These are phyloP conservation scores for Linnaemya tessellans DNA, from an alignment of 2,888 invertebrate genomes.

Conservation along the genomic window DNA sequence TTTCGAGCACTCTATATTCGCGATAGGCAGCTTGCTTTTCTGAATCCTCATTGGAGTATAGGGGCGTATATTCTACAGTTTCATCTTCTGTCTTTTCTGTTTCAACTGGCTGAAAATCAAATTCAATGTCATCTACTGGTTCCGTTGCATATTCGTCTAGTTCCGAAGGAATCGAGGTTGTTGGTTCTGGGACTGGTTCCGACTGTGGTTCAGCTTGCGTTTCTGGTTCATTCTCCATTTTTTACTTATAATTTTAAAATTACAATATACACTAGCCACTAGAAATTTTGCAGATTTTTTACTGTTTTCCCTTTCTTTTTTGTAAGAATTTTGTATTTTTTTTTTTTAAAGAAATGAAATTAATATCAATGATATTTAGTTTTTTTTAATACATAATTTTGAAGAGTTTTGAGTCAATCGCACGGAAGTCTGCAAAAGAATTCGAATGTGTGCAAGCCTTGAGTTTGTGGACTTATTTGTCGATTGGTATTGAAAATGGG, in stretches of 20 bases:
- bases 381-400: background rate
- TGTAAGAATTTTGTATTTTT: background rate
- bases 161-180: background rate
- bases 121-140: constrained; percentile 70
- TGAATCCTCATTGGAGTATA: constrained; percentile 78
- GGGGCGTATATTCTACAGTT: constrained; percentile 75
- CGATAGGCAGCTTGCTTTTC: constrained; percentile 78
- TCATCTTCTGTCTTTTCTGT: constrained; percentile 34
- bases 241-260: constrained; percentile 2
- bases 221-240: background rate
- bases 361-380: constrained; percentile 17
- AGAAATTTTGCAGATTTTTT: constrained; percentile 24
- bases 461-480: too few relatives aligned
- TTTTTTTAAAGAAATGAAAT: constrained; percentile 19
- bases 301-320: background rate
- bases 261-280: background rate
- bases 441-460: too few relatives aligned
- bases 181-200: background rate
- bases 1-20: constrained; percentile 79
- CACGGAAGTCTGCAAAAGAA: too few relatives aligned
- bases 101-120: constrained; percentile 69
- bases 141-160: background rate
- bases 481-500: too few relatives aligned
- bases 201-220: too few relatives aligned
- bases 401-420: background rate